Base-by-base conservation (phyloP, 2,888 invertebrate species). In the Parascotia fuliginaria region DNA sequence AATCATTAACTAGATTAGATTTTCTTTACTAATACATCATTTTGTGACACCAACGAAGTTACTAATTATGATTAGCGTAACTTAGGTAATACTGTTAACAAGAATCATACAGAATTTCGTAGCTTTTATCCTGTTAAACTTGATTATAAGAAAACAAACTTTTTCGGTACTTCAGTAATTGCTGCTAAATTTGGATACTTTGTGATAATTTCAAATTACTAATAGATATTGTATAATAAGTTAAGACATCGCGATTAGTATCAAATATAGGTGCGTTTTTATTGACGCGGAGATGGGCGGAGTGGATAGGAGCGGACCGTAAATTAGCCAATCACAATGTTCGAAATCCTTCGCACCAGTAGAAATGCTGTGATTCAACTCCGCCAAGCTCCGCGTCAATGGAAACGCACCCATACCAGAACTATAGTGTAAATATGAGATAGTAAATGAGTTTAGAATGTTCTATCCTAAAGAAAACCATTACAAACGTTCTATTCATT, bases 1-100 rank as follows among this genome's bases (percentile, higher is more conserved):
- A 83, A 83, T 83, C 76, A 86, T 84, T 76, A 77, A 72, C 69
- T 66, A 78, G 80, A 80, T 80, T 76, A 73, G 70, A 79, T 73
- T 67, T 62, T 55, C 59, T 59, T 58, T 22, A 42, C 64, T 47
- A 60, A 75, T 77, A 65, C 60, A 74, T 74, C 71, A 75, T 56
- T 49, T 55, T 41, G 53, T 58, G 66, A 71, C 71, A 72, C 45
- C 50, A 51, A 44, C 44, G 39, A 60, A 70, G 61, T 69, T 65
- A 46, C 44, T 65, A 57, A 67, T 60, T 42, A 45, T 55, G 60
- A 63, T 72, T 62, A 63, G 28, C 48, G 24, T 57, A 56, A 57
- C 37, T 57, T 40, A 29, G 31, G 22, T 51, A 52, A 51, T 47
- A 32, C 19, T 36, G 24, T 34, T 15, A 32, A 16, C 32, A 39